A percentile compares a stretch with the other conserved stretches of the same genome.
Evolutionary conservation across 1,140 invertebrate species (phyloP).

Genomic region (Drosophila quadrilineata): DNA sequence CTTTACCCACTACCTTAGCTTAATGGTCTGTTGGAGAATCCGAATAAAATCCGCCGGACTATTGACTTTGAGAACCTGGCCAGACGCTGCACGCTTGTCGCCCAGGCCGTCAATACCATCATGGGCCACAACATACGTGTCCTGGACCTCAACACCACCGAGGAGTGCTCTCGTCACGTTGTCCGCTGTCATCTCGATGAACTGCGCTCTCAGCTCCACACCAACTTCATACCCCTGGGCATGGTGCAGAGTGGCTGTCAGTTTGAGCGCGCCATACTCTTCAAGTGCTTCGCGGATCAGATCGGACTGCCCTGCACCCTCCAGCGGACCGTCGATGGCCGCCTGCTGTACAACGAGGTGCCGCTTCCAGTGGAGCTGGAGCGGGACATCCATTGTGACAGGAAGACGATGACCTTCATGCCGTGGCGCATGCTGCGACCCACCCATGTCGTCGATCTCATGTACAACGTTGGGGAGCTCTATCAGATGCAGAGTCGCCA

Average conservation of each 20-base stretch:
- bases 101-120: conserved; percentile 52
- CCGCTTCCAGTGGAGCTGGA: conserved; percentile 82
- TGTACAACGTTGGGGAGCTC: conserved; percentile 83
- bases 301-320: conserved; percentile 84
- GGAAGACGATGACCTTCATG: conserved; percentile 69
- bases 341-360: conserved; percentile 85
- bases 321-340: conserved; percentile 82
- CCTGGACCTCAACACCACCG: conserved; percentile 63
- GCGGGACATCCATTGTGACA: conserved; percentile 65
- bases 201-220: conserved; percentile 61
- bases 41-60: conserved; percentile 45
- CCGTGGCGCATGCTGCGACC: conserved; percentile 83
- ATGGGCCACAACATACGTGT: conserved; percentile 49
- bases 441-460: conserved; percentile 85
- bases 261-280: conserved; percentile 85
- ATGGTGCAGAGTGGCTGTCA: conserved; percentile 83
- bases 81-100: conserved; percentile 58
- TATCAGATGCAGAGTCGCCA: conserved; percentile 81
- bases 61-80: conserved; percentile 74
- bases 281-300: conserved; percentile 85
- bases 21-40: conserved; percentile 63
- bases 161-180: conserved; percentile 80
- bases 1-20: conserved; percentile 12
- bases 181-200: conserved; percentile 81
- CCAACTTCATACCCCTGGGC: conserved; percentile 84